Evolutionary conservation across 2,888 invertebrate genomes (phyloP).

Genomic region (Calameuta filiformis): DNA sequence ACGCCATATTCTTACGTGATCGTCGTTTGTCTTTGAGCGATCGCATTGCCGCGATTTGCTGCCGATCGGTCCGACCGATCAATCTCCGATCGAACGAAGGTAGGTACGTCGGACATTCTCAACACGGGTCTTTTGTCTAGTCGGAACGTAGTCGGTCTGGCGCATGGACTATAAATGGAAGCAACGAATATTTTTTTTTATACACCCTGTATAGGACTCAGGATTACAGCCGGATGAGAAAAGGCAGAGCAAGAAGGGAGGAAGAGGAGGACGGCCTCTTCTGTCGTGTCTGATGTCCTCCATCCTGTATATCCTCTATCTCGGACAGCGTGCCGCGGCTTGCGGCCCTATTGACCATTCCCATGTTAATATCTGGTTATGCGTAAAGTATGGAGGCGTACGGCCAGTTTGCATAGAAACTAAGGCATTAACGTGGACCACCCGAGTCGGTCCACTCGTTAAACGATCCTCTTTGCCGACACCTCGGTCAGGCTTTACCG

Average conservation of each 20-base stretch:
- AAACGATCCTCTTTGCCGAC: conserved; percentile 58
- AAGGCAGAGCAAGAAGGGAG: no score
- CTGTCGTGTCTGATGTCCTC: no score
- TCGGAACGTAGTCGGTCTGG: no score
- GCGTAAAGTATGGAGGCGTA: conserved; percentile 63
- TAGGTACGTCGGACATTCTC: no score
- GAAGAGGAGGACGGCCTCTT: no score
- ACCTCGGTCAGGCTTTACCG: conserved; percentile 44
- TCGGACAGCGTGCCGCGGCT: conserved; percentile 23
- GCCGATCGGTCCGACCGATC: no score
- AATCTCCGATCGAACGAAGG: no score
- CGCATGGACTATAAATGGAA: no score
- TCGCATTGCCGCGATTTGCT: conserved; percentile 8
- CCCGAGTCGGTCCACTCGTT: conserved; percentile 62
- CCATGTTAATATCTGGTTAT: conserved; percentile 64
- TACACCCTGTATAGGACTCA: no score
- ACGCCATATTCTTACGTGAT: conserved; percentile 53
- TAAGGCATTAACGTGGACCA: conserved; percentile 62
- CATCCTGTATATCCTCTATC: conserved; percentile 20
- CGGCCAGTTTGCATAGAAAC: conserved; percentile 63
- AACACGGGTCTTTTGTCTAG: no score
- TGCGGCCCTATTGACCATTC: conserved; percentile 52
- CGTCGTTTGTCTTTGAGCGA: conserved; percentile 53
- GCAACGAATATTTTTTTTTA: no score
- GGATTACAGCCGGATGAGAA: no score